phyloP scores from a whole-genome alignment of 2,797 vertebrate genomes.

The Sebastes alutus region DNA sequence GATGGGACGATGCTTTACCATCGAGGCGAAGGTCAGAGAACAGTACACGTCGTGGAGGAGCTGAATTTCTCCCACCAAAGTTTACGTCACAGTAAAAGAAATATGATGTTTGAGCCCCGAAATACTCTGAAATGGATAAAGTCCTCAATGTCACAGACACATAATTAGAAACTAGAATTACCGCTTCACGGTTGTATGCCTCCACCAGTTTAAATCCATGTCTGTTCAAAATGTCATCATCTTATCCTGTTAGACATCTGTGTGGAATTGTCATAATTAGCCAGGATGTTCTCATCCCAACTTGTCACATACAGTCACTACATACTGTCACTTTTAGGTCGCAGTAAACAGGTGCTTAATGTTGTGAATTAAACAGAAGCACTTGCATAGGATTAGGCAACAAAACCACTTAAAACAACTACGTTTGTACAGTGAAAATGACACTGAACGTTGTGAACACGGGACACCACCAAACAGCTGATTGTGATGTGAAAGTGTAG shows the following conservation, averaged over 20 bases:
- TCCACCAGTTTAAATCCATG: background rate
- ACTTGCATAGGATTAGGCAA: too few species aligned
- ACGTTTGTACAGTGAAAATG: too few species aligned
- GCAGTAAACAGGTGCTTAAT: too few species aligned
- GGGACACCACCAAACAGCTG: too few species aligned
- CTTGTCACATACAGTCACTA: too few species aligned
- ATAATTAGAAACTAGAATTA: background rate
- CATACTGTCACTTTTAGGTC: too few species aligned
- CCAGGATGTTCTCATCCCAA: too few species aligned
- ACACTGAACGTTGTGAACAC: too few species aligned
- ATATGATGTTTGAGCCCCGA: background rate
- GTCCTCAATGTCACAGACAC: background rate
- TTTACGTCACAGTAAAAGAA: background rate
- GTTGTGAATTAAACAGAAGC: too few species aligned
- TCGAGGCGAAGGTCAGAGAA: slow-evolving; percentile 10
- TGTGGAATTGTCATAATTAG: too few species aligned
- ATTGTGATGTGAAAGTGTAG: too few species aligned
- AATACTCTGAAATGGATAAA: background rate
- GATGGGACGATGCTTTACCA: background rate
- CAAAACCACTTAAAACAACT: too few species aligned
- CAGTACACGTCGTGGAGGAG: background rate
- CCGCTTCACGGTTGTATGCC: background rate
- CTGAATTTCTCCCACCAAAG: background rate
- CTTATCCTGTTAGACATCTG: background rate
- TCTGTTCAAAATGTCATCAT: background rate